Conservation (phyloP, 30 jellyfish, hydroid and myxozoan genomes). For the Aurelia aurita complex sp. Pacific region DNA sequence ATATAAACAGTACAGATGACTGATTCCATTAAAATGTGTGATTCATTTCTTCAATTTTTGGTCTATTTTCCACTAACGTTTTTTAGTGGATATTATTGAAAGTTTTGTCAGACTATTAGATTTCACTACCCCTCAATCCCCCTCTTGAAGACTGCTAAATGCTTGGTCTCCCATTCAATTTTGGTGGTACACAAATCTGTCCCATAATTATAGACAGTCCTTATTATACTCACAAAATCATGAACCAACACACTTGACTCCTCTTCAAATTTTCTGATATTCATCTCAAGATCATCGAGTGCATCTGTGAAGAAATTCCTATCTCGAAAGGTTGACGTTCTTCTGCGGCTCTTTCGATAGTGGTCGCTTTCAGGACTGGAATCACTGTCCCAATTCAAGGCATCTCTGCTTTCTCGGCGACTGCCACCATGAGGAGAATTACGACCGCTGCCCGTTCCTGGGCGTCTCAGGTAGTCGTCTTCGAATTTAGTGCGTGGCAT, state of each 20-base stretch:
- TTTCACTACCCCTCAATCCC: too few species aligned
- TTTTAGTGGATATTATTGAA: too few species aligned
- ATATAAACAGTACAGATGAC: too few species aligned
- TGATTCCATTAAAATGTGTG: too few species aligned
- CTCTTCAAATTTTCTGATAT: constrained; percentile 54
- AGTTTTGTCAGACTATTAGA: too few species aligned
- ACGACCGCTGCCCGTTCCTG: constrained; percentile 23
- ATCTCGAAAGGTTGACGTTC: constrained; percentile 45
- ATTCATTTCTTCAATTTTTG: too few species aligned
- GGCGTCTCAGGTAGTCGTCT: not conserved
- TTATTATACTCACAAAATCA: constrained; percentile 53
- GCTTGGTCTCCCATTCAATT: too few species aligned
- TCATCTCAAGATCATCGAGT: constrained; percentile 57
- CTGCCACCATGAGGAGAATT: constrained; percentile 58
- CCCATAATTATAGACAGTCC: too few species aligned
- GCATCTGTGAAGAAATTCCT: constrained; percentile 57
- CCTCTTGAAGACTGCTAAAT: too few species aligned
- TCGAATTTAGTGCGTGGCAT: constrained; percentile 26
- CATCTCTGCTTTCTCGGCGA: constrained; percentile 57
- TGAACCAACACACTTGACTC: constrained; percentile 54
- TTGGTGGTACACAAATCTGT: too few species aligned
- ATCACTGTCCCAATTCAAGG: constrained; percentile 28
- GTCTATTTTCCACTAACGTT: too few species aligned
- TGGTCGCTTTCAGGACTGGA: constrained; percentile 52
- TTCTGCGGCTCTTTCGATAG: constrained; percentile 20